phyloP scores from a whole-genome alignment of 2,888 invertebrate species.

The Clepsis dumicolana region DNA sequence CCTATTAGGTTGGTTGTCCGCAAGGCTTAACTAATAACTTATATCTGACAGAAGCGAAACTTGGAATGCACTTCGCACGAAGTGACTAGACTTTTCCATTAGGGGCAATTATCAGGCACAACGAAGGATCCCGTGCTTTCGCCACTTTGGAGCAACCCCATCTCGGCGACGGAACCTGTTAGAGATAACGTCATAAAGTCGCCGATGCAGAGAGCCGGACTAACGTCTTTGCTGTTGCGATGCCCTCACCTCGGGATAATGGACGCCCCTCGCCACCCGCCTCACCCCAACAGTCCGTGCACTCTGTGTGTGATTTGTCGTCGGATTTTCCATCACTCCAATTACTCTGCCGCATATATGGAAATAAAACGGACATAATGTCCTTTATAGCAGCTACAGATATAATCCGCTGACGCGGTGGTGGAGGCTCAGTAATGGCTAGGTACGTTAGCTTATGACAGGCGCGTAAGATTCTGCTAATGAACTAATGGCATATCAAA shows the following conservation, averaged over 20 bases:
- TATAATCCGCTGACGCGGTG: slow-evolving; percentile 15
- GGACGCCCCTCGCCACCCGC: slow-evolving; percentile 64
- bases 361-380: slow-evolving; percentile 16
- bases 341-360: slow-evolving; percentile 38
- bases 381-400: neutral
- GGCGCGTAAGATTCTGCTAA: slow-evolving; percentile 71
- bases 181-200: slow-evolving; percentile 86
- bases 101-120: slow-evolving; percentile 84
- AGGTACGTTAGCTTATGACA: slow-evolving; percentile 55
- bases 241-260: slow-evolving; percentile 80
- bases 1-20: slow-evolving; percentile 62
- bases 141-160: slow-evolving; percentile 62
- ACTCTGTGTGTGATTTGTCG: slow-evolving; percentile 43
- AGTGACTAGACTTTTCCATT: slow-evolving; percentile 86
- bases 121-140: slow-evolving; percentile 77
- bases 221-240: slow-evolving; percentile 81
- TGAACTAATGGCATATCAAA: slow-evolving; percentile 84
- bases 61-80: slow-evolving; percentile 82
- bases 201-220: slow-evolving; percentile 81
- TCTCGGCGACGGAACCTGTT: slow-evolving; percentile 78
- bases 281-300: slow-evolving; percentile 44
- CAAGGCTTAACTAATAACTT: slow-evolving; percentile 78
- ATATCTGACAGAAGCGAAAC: slow-evolving; percentile 79
- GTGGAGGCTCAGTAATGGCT: slow-evolving; percentile 35
- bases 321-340: slow-evolving; percentile 41